phyloP scores from a whole-genome alignment of 1,140 invertebrate species.

The Pteromalus puparum region DNA sequence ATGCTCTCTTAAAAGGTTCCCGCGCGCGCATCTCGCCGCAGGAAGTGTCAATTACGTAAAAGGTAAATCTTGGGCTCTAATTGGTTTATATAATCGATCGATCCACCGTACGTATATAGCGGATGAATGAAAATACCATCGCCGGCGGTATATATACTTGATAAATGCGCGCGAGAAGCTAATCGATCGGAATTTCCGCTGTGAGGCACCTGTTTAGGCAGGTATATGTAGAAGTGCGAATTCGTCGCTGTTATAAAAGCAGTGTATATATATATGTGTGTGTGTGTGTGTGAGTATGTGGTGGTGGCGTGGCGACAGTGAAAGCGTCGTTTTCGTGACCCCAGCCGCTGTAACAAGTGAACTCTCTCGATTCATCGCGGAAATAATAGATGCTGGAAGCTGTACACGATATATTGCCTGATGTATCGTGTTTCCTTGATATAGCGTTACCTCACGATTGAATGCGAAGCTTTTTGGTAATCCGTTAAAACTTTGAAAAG shows the following conservation, averaged over 20 bases:
- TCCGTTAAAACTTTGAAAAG: background rate
- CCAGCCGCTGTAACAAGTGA: background rate
- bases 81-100: slow-evolving; percentile 27
- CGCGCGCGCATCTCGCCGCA: background rate
- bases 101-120: background rate
- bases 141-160: background rate
- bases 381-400: slow-evolving; percentile 24
- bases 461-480: too few species aligned
- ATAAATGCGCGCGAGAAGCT: too few species aligned
- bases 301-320: background rate
- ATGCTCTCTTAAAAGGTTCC: background rate
- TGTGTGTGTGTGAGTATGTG: background rate
- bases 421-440: background rate
- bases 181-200: too few species aligned
- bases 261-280: background rate
- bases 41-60: slow-evolving; percentile 16
- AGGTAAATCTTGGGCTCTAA: background rate
- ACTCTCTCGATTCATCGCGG: slow-evolving; percentile 38
- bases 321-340: slow-evolving; percentile 38
- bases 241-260: background rate
- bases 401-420: background rate
- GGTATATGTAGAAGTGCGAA: background rate
- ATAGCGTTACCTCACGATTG: background rate
- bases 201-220: background rate
- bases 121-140: background rate